Base-by-base conservation (phyloP, 1,140 invertebrate species). In the Saxidomus purpurata region DNA sequence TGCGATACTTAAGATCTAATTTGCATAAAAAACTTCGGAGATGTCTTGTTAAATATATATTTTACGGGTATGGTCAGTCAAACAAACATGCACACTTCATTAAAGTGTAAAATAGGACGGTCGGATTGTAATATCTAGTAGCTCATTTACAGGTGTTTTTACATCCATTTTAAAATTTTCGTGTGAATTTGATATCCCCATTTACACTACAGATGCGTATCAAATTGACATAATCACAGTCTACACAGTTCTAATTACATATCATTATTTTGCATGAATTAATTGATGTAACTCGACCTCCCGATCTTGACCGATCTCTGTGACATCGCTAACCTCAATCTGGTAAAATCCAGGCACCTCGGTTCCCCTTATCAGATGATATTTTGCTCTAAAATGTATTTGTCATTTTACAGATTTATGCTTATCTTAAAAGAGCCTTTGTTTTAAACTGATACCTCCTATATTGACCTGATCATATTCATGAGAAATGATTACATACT, bases 201-300 rank as follows among this genome's bases (percentile, higher is more conserved):
- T 36, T 36, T 47, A 77, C 74, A 49, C 40, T 77, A 77, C 43
- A 47, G 52, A 40, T 59, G 59, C 55, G 61, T 74, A 85, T 85
- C 82, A 85, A n/a, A 71, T 55, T 34, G 40, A 67, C 61, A 85
- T 71, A 85, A 71, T 85, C 11, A 85, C 47, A 61, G 22, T 55
- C n/a, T 40, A n/a, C 8, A 19, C 22, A 31, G 82, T 1, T 85
- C 47, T 85, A 69, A 85, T 85, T 85, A 69, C 82, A 49, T 36
- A 71, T 74, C 49, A 85, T 85, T 74, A 74, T 69, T 38, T 85
- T 74, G 47, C 63, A 59, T 74, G 67, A 85, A 85, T 71, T 31
- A 69, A 71, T 85, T 59, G 63, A 71, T 52, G 82, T 71, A 85
- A 85, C 34, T n/a, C 8, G 74, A 69, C 49, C 82, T 71, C 34